These are phyloP conservation scores for Tyrannus savana DNA, from an alignment of 2,113 vertebrate species.

Conservation along the genomic window DNA sequence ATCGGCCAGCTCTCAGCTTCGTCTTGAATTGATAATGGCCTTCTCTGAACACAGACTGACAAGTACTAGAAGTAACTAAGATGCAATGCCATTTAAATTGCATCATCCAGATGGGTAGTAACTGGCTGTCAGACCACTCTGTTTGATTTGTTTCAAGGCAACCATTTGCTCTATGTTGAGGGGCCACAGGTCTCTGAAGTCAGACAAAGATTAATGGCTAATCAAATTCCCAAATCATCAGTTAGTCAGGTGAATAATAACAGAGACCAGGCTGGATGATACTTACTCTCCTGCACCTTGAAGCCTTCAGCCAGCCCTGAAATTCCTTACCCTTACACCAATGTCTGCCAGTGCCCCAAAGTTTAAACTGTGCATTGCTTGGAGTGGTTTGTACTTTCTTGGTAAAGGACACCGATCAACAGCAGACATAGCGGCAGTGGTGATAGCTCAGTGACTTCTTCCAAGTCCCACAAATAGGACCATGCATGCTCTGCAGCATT, in stretches of 20 bases:
- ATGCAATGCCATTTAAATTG: neutral
- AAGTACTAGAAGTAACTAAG: neutral
- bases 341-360: rapidly evolving
- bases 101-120: neutral
- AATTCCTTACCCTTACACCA: neutral
- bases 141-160: neutral
- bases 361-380: neutral
- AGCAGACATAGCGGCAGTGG: neutral
- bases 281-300: neutral
- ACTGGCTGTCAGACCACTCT: neutral
- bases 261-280: neutral
- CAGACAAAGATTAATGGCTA: neutral
- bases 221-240: neutral
- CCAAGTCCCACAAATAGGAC: neutral
- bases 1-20: neutral
- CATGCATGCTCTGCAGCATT: neutral
- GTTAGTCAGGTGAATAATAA: neutral
- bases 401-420: neutral
- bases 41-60: neutral
- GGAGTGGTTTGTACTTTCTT: neutral
- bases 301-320: neutral
- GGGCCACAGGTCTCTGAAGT: neutral
- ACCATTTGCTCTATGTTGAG: rapidly evolving
- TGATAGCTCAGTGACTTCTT: neutral
- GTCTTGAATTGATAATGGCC: neutral